Evolutionary conservation across 2,797 vertebrate species (phyloP).

Genomic region (Catharus ustulatus): DNA sequence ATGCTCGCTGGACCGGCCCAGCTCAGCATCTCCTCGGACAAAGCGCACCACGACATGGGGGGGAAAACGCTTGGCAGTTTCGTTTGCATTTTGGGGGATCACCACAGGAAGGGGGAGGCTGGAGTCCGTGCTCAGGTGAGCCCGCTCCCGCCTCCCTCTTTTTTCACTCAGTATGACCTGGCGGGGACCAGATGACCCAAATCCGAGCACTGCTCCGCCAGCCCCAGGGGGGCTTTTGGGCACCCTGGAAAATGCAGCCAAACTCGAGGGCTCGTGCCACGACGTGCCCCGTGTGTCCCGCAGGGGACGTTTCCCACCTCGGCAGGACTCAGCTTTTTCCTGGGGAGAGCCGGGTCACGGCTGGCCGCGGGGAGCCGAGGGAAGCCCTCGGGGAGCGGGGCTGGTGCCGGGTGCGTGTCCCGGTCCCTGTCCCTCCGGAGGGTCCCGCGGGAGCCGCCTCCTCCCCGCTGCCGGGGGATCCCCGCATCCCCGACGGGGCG

Average conservation of each 20-base stretch:
- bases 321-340: background rate
- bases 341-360: background rate
- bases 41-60: background rate
- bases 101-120: background rate
- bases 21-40: background rate
- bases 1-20: background rate
- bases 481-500: background rate
- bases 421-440: too few species aligned
- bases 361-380: background rate
- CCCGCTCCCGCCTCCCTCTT: accelerated
- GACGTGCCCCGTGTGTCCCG: too few species aligned
- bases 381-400: background rate
- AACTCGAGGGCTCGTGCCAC: background rate
- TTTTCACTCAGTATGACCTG: background rate
- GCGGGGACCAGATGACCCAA: background rate
- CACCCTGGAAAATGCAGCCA: background rate
- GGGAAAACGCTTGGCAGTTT: accelerated
- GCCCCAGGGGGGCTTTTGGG: background rate
- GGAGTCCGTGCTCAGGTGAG: background rate
- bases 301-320: background rate
- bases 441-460: too few species aligned
- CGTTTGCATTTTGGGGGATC: background rate
- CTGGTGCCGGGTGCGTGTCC: too few species aligned
- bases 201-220: accelerated
- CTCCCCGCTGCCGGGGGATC: too few species aligned